These are phyloP conservation scores for Liparis tanakae DNA, from an alignment of 2,797 vertebrate species.

Conservation along the genomic window DNA sequence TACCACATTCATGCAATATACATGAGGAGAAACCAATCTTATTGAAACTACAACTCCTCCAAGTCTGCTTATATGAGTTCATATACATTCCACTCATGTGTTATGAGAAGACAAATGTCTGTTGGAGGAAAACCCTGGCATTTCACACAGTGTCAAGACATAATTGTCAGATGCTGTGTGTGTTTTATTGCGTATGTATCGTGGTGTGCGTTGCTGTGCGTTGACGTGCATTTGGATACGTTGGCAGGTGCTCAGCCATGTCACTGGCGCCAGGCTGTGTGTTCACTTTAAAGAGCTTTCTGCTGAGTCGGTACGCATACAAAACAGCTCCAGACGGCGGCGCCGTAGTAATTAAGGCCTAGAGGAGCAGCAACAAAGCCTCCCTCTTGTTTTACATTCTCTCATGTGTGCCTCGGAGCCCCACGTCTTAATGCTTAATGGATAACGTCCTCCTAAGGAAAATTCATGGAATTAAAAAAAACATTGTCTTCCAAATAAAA, in stretches of 20 bases:
- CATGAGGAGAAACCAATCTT: conserved; percentile 11
- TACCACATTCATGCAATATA: conserved; percentile 1
- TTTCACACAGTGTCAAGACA: conserved; percentile 34
- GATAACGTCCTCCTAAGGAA: conserved; percentile 59
- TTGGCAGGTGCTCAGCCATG: conserved; percentile 63
- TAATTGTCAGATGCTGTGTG: conserved; percentile 9
- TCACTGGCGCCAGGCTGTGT: conserved; percentile 59
- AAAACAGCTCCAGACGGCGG: conserved; percentile 69
- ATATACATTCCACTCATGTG: conserved; percentile 13
- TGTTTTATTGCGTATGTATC: conserved; percentile 11
- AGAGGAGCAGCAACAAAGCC: conserved; percentile 70
- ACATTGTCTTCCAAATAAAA: conserved; percentile 51
- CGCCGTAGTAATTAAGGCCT: conserved; percentile 77
- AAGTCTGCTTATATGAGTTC: conserved; percentile 2
- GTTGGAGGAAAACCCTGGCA: conserved; percentile 22
- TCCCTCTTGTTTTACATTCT: conserved; percentile 68
- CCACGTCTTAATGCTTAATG: conserved; percentile 59
- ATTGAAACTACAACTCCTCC: conserved; percentile 15
- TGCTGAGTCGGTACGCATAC: conserved; percentile 71
- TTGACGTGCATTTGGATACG: conserved; percentile 11
- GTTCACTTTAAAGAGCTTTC: conserved; percentile 76
- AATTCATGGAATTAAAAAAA: conserved; percentile 48
- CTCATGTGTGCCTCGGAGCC: conserved; percentile 60
- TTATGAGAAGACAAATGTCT: conserved; percentile 25
- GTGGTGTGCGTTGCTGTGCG: background rate